Evolutionary conservation across 2,888 invertebrate species (phyloP).

Genomic region (Lissocephala sabroskyi): DNA sequence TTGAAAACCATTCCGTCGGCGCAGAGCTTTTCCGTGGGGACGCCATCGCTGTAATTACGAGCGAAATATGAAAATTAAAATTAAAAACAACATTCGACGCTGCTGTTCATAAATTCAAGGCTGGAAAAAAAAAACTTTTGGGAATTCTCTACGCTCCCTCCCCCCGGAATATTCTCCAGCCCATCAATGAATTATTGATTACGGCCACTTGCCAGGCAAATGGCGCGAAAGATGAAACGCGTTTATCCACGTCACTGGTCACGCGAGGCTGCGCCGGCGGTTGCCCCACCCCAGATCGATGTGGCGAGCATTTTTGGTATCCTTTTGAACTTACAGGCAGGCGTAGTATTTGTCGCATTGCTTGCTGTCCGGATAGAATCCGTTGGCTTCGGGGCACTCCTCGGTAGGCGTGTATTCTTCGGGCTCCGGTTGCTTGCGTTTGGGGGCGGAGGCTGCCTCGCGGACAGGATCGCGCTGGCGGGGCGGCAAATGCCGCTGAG

Average conservation of each 20-base stretch:
- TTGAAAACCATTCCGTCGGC: slow-evolving; percentile 94
- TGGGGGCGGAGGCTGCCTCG: slow-evolving; percentile 39
- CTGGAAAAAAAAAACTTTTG: not conserved
- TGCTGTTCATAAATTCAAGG: not conserved
- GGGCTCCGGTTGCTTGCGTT: slow-evolving; percentile 36
- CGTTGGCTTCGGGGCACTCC: slow-evolving; percentile 85
- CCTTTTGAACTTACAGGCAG: slow-evolving; percentile 75
- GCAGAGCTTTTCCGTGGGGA: slow-evolving; percentile 84
- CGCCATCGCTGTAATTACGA: slow-evolving; percentile 77
- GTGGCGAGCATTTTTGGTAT: not conserved
- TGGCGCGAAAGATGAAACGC: slow-evolving; percentile 26
- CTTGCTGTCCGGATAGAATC: slow-evolving; percentile 87
- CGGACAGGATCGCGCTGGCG: slow-evolving; percentile 52
- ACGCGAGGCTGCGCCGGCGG: slow-evolving; percentile 4
- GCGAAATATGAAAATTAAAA: no score
- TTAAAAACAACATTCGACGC: slow-evolving; percentile 8
- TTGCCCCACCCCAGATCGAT: no score
- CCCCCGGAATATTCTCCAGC: slow-evolving; percentile 1
- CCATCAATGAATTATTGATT: slow-evolving; percentile 31
- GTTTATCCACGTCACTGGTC: slow-evolving; percentile 26
- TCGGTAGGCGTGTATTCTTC: slow-evolving; percentile 76
- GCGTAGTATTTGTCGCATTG: slow-evolving; percentile 93
- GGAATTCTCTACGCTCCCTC: not conserved
- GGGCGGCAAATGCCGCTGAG: slow-evolving; percentile 64
- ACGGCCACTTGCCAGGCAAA: slow-evolving; percentile 22